Percentiles rank a stretch among this genome's conserved stretches.
Evolutionary conservation across 2,113 vertebrate genomes (phyloP).

Genomic region (Pelecanoides urinatrix): DNA sequence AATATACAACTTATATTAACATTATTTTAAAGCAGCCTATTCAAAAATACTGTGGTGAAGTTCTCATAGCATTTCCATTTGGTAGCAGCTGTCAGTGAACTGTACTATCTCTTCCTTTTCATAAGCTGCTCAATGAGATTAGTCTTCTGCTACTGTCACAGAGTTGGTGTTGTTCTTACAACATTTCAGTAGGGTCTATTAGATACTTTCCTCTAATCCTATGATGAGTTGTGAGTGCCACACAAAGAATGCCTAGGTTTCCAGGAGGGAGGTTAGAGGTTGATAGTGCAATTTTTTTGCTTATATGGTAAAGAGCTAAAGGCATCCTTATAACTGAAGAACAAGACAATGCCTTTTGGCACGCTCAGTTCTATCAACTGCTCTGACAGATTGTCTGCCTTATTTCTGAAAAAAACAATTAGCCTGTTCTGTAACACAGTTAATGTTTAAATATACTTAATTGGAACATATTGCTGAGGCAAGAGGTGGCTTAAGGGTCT

Average conservation of each 20-base stretch:
- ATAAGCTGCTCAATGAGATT: neutral
- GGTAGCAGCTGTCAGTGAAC: neutral
- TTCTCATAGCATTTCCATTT: neutral
- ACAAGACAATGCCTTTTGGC: neutral
- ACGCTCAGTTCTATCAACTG: neutral
- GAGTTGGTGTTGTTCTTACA: neutral
- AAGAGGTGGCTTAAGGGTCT: neutral
- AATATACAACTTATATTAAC: neutral
- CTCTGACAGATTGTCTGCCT: neutral
- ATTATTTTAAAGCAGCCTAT: neutral
- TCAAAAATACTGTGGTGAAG: neutral
- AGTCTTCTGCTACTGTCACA: neutral
- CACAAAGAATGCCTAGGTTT: neutral
- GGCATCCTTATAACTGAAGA: neutral
- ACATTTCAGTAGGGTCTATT: neutral
- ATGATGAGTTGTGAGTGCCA: neutral
- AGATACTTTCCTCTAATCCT: neutral
- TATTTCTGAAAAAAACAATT: neutral
- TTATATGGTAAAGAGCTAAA: neutral
- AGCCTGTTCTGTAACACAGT: neutral
- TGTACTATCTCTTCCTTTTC: neutral
- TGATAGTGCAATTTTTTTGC: neutral
- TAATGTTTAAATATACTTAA: neutral
- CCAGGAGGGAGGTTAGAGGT: neutral
- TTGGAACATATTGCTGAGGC: neutral